Conservation (phyloP, 2,797 vertebrate genomes). For the Mycteria americana region DNA sequence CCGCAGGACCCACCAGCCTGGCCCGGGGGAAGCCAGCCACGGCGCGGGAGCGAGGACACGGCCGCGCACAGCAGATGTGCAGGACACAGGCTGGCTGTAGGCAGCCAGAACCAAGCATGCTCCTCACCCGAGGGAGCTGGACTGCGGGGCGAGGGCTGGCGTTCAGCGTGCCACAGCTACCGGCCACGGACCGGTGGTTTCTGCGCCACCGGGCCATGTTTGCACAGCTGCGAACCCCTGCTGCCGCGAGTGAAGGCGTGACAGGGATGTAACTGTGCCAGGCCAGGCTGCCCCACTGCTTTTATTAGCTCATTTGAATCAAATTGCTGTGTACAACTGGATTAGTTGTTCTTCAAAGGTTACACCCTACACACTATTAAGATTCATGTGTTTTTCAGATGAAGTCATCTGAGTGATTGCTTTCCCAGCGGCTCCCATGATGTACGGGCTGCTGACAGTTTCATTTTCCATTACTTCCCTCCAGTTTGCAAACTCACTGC, state of each 20-base stretch:
- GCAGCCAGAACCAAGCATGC: not conserved
- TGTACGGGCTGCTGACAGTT: not conserved
- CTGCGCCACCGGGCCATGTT: fast-evolving
- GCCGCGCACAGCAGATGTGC: fast-evolving
- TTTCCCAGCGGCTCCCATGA: not conserved
- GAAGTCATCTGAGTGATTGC: not conserved
- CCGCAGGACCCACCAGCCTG: not conserved
- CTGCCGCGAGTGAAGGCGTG: fast-evolving
- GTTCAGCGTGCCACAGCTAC: not conserved
- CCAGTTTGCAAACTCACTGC: not conserved
- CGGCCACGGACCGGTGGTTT: fast-evolving
- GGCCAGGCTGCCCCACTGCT: not conserved
- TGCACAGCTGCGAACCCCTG: not conserved
- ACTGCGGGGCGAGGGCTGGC: not conserved
- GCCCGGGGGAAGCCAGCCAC: not conserved
- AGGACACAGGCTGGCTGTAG: not conserved
- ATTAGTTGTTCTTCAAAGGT: not conserved
- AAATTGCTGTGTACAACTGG: not conserved
- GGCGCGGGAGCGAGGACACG: fast-evolving
- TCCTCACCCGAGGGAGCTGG: not conserved
- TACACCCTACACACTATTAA: not conserved
- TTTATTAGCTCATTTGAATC: not conserved
- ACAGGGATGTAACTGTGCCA: not conserved
- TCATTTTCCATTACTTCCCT: not conserved
- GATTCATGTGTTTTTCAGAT: not conserved